A percentile compares a stretch with the other conserved stretches of the same genome.
phyloP scores from a whole-genome alignment of 2,797 vertebrate genomes.

The Anguilla marmorata region DNA sequence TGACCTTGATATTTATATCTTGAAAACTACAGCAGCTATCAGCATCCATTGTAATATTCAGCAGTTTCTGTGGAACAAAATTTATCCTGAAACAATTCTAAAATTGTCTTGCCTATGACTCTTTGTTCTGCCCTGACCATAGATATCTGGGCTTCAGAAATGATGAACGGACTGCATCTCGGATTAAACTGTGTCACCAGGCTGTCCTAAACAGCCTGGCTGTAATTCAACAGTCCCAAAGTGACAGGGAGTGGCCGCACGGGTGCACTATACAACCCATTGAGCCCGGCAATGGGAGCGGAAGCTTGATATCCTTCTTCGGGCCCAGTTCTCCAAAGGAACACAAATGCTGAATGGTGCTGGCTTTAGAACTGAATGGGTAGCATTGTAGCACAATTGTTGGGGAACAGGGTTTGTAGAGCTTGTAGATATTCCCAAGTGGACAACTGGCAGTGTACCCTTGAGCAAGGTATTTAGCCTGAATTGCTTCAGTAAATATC shows the following conservation, averaged over 20 bases:
- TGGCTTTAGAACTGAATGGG: background rate
- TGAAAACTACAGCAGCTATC: too few species aligned
- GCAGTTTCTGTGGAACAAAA: too few species aligned
- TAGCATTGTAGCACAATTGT: background rate
- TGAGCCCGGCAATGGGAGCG: conserved; percentile 6
- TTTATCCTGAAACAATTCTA: too few species aligned
- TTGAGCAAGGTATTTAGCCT: background rate
- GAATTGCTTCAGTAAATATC: too few species aligned
- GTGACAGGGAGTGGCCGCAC: background rate
- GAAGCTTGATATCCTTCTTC: background rate
- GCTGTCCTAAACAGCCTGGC: background rate
- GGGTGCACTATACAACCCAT: background rate
- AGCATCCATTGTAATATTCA: too few species aligned
- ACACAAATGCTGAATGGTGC: background rate
- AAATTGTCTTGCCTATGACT: too few species aligned
- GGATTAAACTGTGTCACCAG: background rate
- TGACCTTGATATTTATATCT: too few species aligned
- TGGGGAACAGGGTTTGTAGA: background rate
- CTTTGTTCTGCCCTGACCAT: too few species aligned
- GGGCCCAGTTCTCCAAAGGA: background rate
- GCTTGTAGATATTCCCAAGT: background rate
- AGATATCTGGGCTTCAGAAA: background rate
- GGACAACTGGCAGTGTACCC: background rate
- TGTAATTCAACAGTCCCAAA: background rate
- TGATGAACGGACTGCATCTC: background rate